Percentiles rank a stretch among this genome's conserved stretches.
phyloP scores from a whole-genome alignment of 2,113 vertebrate species.

The Physeter macrocephalus region DNA sequence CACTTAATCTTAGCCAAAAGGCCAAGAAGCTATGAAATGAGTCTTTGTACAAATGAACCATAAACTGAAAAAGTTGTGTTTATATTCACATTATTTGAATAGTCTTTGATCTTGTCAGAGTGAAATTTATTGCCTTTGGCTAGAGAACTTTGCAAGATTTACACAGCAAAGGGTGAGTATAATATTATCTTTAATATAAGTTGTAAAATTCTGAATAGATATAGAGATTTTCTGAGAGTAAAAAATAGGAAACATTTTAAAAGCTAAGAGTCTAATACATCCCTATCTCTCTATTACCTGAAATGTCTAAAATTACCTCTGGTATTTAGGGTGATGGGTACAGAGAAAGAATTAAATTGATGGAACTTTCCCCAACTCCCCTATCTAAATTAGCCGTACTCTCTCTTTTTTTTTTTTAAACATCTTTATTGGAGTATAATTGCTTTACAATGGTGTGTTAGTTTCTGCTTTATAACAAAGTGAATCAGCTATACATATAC shows the following conservation, averaged over 20 bases:
- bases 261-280: background rate
- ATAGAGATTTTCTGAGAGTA: background rate
- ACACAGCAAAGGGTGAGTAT: background rate
- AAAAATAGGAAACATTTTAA: background rate
- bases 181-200: background rate
- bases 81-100: background rate
- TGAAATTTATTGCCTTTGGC: conserved; percentile 13
- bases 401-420: background rate
- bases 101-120: background rate
- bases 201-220: conserved; percentile 29
- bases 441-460: too few species aligned
- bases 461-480: too few species aligned
- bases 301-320: conserved; percentile 7
- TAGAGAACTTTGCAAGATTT: background rate
- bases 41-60: background rate
- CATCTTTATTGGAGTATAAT: too few species aligned
- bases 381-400: background rate
- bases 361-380: background rate
- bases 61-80: background rate
- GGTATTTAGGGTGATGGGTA: background rate
- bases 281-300: background rate
- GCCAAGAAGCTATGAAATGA: background rate
- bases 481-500: too few species aligned
- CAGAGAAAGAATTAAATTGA: background rate
- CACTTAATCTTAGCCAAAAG: background rate